Evolutionary conservation across 2,888 invertebrate genomes (phyloP), one percentile per base, ranked within the genome.

Genomic region (Taphrorychus bicolor): DNA sequence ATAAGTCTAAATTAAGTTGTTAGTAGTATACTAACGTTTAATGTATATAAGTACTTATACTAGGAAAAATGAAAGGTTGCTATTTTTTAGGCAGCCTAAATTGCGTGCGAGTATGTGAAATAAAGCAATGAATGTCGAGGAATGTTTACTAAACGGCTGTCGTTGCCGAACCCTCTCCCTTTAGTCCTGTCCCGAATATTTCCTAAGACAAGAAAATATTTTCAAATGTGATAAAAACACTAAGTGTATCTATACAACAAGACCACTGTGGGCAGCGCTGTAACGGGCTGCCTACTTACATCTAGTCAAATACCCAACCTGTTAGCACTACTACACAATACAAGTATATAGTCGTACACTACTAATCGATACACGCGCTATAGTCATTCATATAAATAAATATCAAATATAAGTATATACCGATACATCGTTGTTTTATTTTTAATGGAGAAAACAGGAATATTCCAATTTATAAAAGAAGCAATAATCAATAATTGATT

Each of bases 361-460:
- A 81, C 78, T 81, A 81, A 80, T 82, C 81, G 80, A 81, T 77
- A 80, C 80, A 81, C 81, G n/a, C n/a, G 79, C 79, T 80, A 67
- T 67, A 78, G 57, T 70, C 79, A 78, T 78, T 79, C 78, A 78
- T 81, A 79, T 79, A 79, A 81, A 80, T 81, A 80, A 80, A 81
- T 80, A 81, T 81, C 74, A 78, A 77, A 79, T 79, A 76, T 76
- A 79, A 65, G 59, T 52, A 41, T 45, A 45, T 45, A 45, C 14
- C 45, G 14, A 45, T 16, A 16, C 5, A 17, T 45, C 45, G 17
- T 45, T n/a, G 45, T 2, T 45, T 45, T n/a, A 45, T n/a, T 45
- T 45, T 45, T 11, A 3, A 32, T 32, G 32, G 11, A 32, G 11
- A 1, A 3, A 9, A 32, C 24, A 24, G 24, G 24, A 7, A 5